Conservation (phyloP, 2,888 invertebrate species). For the Drosophila robusta region DNA sequence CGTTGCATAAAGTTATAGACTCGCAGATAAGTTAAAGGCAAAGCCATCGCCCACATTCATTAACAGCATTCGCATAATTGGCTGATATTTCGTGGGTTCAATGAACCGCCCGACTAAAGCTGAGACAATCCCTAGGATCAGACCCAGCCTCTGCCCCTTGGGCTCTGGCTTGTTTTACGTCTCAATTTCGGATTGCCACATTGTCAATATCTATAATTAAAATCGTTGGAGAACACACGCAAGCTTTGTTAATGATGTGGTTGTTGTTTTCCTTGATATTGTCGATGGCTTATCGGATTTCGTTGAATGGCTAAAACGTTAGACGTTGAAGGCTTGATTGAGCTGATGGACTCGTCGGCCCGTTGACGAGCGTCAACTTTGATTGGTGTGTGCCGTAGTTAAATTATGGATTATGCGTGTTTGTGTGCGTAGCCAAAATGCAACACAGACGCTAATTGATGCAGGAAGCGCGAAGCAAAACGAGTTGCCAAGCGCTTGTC, state of each 20-base stretch:
- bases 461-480: constrained; percentile 74
- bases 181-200: constrained; percentile 66
- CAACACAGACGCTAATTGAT: constrained; percentile 69
- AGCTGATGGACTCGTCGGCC: constrained; percentile 54
- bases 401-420: constrained; percentile 50
- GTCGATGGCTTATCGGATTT: constrained; percentile 62
- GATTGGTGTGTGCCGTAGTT: constrained; percentile 44
- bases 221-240: constrained; percentile 75
- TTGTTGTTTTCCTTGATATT: constrained; percentile 19
- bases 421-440: constrained; percentile 25
- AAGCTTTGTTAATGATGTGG: constrained; percentile 40
- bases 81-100: constrained; percentile 63
- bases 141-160: constrained; percentile 10
- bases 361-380: constrained; percentile 67
- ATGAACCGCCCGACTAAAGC: constrained; percentile 44
- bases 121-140: constrained; percentile 57
- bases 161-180: constrained; percentile 49
- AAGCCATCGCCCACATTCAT: constrained; percentile 74
- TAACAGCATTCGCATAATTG: constrained; percentile 77
- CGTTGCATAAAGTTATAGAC: constrained; percentile 73
- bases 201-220: constrained; percentile 76
- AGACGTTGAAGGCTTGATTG: constrained; percentile 71
- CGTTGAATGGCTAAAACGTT: constrained; percentile 48
- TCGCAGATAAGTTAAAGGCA: constrained; percentile 59
- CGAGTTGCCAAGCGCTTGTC: constrained; percentile 65